Percentiles rank a stretch among this genome's conserved stretches.
These are phyloP conservation scores for Hetaerina titia DNA, from an alignment of 2,888 invertebrate species.

Conservation along the genomic window DNA sequence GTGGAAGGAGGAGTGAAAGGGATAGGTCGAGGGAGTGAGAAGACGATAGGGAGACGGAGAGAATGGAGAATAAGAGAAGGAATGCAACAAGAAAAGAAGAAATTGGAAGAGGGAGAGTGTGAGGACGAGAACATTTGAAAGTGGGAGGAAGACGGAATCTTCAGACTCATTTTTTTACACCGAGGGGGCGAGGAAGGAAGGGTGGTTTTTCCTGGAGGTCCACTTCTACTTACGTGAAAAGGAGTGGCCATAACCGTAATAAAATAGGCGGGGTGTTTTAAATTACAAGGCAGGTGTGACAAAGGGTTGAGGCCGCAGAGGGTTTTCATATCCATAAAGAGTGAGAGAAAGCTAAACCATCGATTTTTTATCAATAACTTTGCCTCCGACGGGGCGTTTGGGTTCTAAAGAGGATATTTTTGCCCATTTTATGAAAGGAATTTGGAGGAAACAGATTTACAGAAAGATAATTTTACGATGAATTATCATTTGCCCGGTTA, in stretches of 20 bases:
- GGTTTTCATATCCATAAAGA: constrained; percentile 29
- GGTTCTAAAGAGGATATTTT: background rate
- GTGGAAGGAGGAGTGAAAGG: constrained; percentile 10
- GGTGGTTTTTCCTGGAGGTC: background rate
- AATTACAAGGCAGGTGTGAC: constrained; percentile 47
- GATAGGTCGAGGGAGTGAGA: background rate
- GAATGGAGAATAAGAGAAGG: background rate
- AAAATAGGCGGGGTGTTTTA: constrained; percentile 20
- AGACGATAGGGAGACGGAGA: background rate
- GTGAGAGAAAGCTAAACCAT: background rate
- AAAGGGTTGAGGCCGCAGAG: background rate
- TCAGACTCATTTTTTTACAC: background rate
- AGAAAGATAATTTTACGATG: background rate
- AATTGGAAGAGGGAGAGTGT: background rate
- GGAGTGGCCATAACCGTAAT: background rate
- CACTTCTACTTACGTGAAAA: background rate
- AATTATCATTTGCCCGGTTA: background rate
- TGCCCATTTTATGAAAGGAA: background rate
- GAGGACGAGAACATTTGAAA: background rate
- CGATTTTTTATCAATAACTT: constrained; percentile 37
- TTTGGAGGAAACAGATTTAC: background rate
- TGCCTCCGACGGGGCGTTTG: background rate
- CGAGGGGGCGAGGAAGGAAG: background rate
- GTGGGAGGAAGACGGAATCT: background rate
- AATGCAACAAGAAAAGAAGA: background rate